These are phyloP conservation scores for Cephalopterus ornatus DNA, from an alignment of 2,113 vertebrate genomes.

Conservation along the genomic window DNA sequence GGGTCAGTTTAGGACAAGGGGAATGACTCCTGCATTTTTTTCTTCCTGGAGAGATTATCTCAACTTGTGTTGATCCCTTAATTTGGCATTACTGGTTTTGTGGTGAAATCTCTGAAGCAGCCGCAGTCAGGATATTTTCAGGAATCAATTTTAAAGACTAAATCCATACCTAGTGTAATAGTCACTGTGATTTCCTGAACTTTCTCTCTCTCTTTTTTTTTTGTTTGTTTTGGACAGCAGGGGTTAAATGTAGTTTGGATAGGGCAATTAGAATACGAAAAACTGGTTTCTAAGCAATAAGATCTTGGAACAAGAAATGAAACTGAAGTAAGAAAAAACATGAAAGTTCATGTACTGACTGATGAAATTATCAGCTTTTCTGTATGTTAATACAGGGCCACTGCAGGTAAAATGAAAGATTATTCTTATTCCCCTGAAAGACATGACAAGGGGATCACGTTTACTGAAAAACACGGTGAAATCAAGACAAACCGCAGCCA, in stretches of 20 bases:
- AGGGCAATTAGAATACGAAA: not conserved
- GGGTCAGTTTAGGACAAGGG: not conserved
- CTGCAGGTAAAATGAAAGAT: not conserved
- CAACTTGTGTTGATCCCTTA: not conserved
- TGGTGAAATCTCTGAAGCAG: not conserved
- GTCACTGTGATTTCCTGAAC: not conserved
- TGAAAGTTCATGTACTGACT: not conserved
- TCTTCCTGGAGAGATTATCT: not conserved
- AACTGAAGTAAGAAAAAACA: not conserved
- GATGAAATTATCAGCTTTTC: not conserved
- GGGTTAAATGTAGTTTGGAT: not conserved
- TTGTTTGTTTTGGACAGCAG: not conserved
- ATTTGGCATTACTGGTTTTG: not conserved
- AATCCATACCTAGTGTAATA: not conserved
- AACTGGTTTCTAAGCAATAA: not conserved
- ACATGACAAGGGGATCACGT: not conserved
- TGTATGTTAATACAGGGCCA: not conserved
- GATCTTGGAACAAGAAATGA: not conserved
- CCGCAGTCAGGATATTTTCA: not conserved
- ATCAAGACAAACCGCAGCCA: not conserved
- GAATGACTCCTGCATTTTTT: not conserved
- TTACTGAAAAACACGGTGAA: not conserved
- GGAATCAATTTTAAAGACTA: not conserved
- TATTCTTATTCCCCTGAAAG: not conserved
- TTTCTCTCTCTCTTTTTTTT: rapidly evolving